Evolutionary conservation across 2,797 vertebrate species (phyloP), one percentile per base, ranked within the genome.

Genomic region (Serranus cabrilla): DNA sequence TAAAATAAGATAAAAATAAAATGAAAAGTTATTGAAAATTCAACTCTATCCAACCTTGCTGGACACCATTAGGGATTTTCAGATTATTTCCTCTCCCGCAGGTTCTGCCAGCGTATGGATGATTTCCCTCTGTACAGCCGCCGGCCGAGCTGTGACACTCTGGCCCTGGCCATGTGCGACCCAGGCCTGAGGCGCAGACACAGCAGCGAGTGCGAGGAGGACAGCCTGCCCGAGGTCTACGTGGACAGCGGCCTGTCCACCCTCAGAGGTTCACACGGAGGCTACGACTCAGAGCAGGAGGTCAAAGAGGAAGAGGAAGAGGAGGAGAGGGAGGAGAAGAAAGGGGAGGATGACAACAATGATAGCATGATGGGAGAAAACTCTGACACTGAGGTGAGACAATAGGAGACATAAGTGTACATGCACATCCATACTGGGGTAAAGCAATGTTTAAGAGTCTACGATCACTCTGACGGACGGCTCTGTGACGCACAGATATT

Each of bases 221-320:
- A 98, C 92, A 98, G 97, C 70, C 93, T 98, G 64, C 94, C 97
- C 0, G 96, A 98, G 91, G 95, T 96, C 93, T 97, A 95, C 87
- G 91, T 97, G 68, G 97, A 99, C 94, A 99, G 98, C 9, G 97
- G 97, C 71, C 90, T 97, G 88, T 99, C 97, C 17, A 99, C 98
- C 0, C 84, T 98, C 81, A 95, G 97, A 59, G 96, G 98, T 66
- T 96, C 95, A 42, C 87, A 92, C 12, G 96, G 94, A 20, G 96
- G 96, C 23, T 98, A 96, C 11, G 96, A 98, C 89, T 99, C 95
- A 0, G 98, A 99, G 87, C 93, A 92, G 20, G 96, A 97, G 60
- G 93, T 84, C 83, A 96, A 91, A 65, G 87, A 91, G 80, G 91
- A 74, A 64, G 93, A 92, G 71, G 91, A 90, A n/a, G 89, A 87